These are phyloP conservation scores for Tachyglossus aculeatus DNA, from an alignment of 2,797 vertebrate species.

Conservation along the genomic window DNA sequence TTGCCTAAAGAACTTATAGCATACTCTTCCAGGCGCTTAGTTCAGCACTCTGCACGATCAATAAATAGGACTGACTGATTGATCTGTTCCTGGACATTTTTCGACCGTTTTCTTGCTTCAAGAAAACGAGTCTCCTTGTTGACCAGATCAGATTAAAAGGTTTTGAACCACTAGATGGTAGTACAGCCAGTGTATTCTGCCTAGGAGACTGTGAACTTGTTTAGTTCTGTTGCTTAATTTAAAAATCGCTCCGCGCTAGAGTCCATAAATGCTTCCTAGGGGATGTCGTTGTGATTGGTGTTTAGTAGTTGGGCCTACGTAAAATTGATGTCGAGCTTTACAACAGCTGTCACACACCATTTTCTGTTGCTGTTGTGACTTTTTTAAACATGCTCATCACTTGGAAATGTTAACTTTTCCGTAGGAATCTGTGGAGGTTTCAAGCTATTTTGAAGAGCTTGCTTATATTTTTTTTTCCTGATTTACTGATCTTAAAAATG, in stretches of 20 bases:
- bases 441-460: constrained; percentile 34
- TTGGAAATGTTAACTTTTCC: constrained; percentile 57
- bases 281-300: constrained; percentile 73
- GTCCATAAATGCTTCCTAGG: constrained; percentile 69
- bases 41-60: too few species aligned
- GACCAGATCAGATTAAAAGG: background rate
- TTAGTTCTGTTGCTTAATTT: constrained; percentile 65
- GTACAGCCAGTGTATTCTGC: constrained; percentile 27
- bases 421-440: constrained; percentile 45
- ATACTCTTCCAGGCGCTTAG: too few species aligned
- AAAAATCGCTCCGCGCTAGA: constrained; percentile 67
- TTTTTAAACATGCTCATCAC: constrained; percentile 58
- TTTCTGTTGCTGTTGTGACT: constrained; percentile 65
- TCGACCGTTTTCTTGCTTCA: too few species aligned
- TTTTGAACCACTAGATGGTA: constrained; percentile 64
- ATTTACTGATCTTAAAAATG: constrained; percentile 52
- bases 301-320: constrained; percentile 70
- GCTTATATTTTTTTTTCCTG: constrained; percentile 48
- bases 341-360: constrained; percentile 67
- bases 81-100: too few species aligned
- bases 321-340: constrained; percentile 71
- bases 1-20: too few species aligned
- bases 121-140: background rate
- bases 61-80: too few species aligned
- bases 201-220: constrained; percentile 19